Conservation (phyloP, 2,113 vertebrate species). For the Tachuris rubrigastra region DNA sequence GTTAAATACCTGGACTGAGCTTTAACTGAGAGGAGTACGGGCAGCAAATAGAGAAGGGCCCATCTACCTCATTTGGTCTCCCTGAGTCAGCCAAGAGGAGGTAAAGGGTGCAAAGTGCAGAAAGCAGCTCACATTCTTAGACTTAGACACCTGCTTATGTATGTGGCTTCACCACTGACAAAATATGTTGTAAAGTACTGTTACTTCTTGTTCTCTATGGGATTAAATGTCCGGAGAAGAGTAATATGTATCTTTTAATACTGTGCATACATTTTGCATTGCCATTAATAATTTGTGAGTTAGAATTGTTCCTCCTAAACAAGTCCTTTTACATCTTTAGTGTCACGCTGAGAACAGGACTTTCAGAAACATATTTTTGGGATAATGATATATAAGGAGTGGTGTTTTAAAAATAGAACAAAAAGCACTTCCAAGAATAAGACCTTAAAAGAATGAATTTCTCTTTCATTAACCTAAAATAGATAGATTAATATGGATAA, state of each 20-base stretch:
- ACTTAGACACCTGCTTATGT: neutral
- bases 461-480: neutral
- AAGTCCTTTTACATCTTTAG: neutral
- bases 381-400: neutral
- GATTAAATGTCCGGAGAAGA: neutral
- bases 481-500: neutral
- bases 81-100: neutral
- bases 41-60: neutral
- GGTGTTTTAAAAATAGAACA: constrained; percentile 30
- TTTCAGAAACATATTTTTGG: constrained; percentile 24
- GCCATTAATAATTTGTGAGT: neutral
- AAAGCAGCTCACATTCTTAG: neutral
- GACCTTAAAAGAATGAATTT: neutral
- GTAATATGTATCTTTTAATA: neutral
- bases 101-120: neutral
- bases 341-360: neutral
- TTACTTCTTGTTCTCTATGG: neutral
- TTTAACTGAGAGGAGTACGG: neutral
- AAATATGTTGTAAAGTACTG: neutral
- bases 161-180: neutral
- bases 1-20: neutral
- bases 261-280: neutral
- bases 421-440: constrained; percentile 15
- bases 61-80: neutral
- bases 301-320: constrained; percentile 1